Base-by-base conservation (phyloP, 2,888 invertebrate genomes). In the Volucella inanis region DNA sequence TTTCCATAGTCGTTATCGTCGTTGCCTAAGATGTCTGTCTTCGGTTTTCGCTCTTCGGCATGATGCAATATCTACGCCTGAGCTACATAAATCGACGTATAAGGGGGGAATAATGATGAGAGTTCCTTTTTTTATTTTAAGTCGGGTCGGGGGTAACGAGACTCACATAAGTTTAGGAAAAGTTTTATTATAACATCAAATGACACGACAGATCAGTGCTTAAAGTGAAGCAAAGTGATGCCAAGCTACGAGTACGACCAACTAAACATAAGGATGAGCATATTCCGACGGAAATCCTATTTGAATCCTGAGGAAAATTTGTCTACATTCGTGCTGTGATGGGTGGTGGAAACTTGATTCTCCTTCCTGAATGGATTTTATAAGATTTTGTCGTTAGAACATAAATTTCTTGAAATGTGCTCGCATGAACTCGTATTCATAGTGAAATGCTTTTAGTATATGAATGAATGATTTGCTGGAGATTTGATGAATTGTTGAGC, bases 181-280 rank as follows among this genome's bases (percentile, higher is more conserved):
- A 78, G 78, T 83, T 83, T 74, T 70, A 70, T 64, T 79, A 79
- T 78, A 79, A 83, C 79, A 74, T 79, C 78, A 79, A 74, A 83
- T 83, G 79, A 68, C 70, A 74, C 74, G 74, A 79, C 83, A 83
- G 74, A 83, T 79, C 79, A 79, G 59, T 79, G 52, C 83, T 59
- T 64, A 70, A 78, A 68, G 78, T 74, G 54, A 72, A 61, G 61
- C 71, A 72, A 82, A 82, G 62, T 83, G 78, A 83, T 74, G 78
- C 74, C 70, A 52, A 70, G 57, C 64, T 74, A 31, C 52, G 55
- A 31, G 31, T 31, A 31, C 31, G 31, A 31, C 31, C 31, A 31
- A 22, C 59, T 64, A 49, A 67, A 62, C 72, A 50, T 67, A 55
- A 72, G 74, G 79, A 78, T 83, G 70, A 74, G 62, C 72, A 68